Evolutionary conservation across 2,113 vertebrate species (phyloP).

Genomic region (Pionites leucogaster): DNA sequence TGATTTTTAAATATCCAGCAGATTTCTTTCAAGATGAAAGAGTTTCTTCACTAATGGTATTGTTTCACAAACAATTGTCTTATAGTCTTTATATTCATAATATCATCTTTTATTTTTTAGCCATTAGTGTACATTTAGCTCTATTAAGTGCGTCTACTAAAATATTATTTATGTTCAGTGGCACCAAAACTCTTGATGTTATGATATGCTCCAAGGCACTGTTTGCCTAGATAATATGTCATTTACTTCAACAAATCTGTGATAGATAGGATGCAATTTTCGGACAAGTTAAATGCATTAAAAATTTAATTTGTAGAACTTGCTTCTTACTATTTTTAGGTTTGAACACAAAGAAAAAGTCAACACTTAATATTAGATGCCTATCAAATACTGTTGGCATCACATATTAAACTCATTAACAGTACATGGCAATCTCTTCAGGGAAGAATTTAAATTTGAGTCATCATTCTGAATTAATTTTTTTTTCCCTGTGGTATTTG

Average conservation of each 20-base stretch:
- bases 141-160: background rate
- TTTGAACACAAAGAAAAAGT: background rate
- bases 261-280: background rate
- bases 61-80: background rate
- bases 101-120: background rate
- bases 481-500: background rate
- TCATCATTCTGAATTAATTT: background rate
- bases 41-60: background rate
- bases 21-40: background rate
- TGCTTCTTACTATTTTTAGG: background rate
- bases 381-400: background rate
- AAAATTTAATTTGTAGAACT: background rate
- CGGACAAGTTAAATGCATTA: background rate
- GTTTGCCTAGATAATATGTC: background rate
- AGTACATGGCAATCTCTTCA: background rate
- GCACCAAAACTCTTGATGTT: background rate
- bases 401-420: background rate
- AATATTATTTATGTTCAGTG: background rate
- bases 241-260: background rate
- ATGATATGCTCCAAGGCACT: background rate
- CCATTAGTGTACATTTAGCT: background rate
- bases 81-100: background rate
- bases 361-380: background rate
- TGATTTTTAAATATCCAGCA: background rate
- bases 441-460: background rate